Base-by-base conservation (phyloP, 1,140 invertebrate genomes). In the Bacillus rossius region DNA sequence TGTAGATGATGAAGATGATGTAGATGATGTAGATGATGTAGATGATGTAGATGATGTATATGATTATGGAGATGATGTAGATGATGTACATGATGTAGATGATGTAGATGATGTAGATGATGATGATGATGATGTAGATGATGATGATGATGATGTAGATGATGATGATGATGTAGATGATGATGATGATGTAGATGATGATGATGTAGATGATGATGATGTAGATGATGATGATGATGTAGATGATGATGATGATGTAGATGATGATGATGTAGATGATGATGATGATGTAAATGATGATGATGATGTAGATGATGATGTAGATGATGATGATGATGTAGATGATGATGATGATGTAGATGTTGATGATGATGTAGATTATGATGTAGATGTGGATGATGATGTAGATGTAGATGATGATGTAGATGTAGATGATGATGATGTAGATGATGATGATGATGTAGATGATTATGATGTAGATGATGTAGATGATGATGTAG, bases 361-460 rank as follows among this genome's bases (percentile, higher is more conserved):
- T 20, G 3, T 37, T 25, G 48, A 25, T 16, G 49, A 5, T 51
- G 49, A 16, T 26, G n/a, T 14, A 19, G n/a, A 53, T 26, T 26
- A 38, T 37, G 51, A 53, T 8, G 51, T 13, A 16, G 23, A 38
- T 53, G 51, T 8, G 13, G 23, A 53, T 38, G 4, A 38, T 23
- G 51, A 53, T 23, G 51, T 13, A 3, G 51, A 53, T 53, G 51
- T 14, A 10, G 51, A 53, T 53, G 8, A 38, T 8, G 51, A 53
- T 23, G 23, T 13, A 16, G 51, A 53, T 38, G 51, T 8, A 3
- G 51, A 53, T 53, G 51, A 23, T 23, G 51, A 53, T 23, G 25
- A 38, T 37, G 22, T 42, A 4, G 29, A 23, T 10, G 16, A 42
- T n/a, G 23, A 23, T 16, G 23, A 8, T 8, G 25, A 23, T 16